phyloP scores from a whole-genome alignment of 2,113 vertebrate genomes.

The Dissostichus mawsoni region DNA sequence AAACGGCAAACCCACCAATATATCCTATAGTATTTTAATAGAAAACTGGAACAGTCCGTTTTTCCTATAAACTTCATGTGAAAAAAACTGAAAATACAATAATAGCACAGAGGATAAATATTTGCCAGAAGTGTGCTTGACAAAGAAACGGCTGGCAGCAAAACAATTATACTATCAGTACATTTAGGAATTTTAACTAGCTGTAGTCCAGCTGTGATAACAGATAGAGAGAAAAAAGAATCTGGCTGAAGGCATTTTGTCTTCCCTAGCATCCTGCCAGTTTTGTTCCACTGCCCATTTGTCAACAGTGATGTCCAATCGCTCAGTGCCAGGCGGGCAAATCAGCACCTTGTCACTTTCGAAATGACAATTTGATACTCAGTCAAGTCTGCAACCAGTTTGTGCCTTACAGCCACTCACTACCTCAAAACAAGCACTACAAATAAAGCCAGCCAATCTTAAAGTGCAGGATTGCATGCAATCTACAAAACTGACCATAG shows the following conservation, averaged over 20 bases:
- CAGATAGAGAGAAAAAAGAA: slow-evolving; percentile 78
- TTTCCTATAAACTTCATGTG: slow-evolving; percentile 6
- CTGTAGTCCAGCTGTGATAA: slow-evolving; percentile 80
- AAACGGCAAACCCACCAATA: neutral
- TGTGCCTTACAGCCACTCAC: slow-evolving; percentile 73
- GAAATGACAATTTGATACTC: slow-evolving; percentile 85
- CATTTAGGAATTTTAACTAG: slow-evolving; percentile 74
- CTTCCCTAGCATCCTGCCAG: slow-evolving; percentile 85
- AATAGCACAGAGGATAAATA: slow-evolving; percentile 43
- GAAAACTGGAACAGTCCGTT: neutral
- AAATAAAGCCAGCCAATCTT: slow-evolving; percentile 72
- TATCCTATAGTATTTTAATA: neutral
- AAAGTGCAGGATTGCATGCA: slow-evolving; percentile 59
- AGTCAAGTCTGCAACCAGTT: slow-evolving; percentile 77
- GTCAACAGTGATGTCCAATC: slow-evolving; percentile 90
- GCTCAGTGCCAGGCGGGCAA: slow-evolving; percentile 86
- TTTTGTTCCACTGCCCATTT: slow-evolving; percentile 88
- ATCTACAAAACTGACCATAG: slow-evolving; percentile 63
- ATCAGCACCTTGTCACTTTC: slow-evolving; percentile 86
- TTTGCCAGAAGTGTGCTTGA: slow-evolving; percentile 20
- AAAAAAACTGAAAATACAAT: slow-evolving; percentile 27
- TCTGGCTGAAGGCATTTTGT: slow-evolving; percentile 84
- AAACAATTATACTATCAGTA: neutral
- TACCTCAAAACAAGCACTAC: slow-evolving; percentile 67
- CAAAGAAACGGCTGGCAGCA: too few species aligned